Evolutionary conservation across 1,140 invertebrate genomes (phyloP), one percentile per base, ranked within the genome.

Genomic region (Drosophila littoralis): DNA sequence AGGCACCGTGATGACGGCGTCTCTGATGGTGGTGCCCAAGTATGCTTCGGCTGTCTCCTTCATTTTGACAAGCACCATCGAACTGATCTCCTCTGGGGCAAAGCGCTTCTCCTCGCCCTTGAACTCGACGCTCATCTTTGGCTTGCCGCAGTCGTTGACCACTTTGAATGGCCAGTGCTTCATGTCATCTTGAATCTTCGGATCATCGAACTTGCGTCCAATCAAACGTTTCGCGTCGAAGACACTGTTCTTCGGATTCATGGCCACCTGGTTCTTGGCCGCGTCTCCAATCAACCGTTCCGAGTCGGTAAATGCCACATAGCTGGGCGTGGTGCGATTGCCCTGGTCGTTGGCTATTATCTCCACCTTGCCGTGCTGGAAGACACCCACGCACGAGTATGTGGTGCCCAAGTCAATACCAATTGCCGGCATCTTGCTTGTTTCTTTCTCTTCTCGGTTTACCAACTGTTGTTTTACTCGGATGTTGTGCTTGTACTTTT

Each of bases 271-370:
- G 79, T 96, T 96, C 91, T 96, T 96, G 71, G 96, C 96, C 32
- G 95, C 94, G 92, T 98, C 97, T 17, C 97, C 97, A 68, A 98
- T 96, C 7, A 98, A 93, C 32, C 98, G 93, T 91, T 98, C 97
- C 0, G 96, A 95, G 54, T 98, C 97, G 1, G 95, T 97, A 93
- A 98, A 98, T 4, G 97, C 97, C 12, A 98, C 97, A 92, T 97
- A 98, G 58, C 96, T 96, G 4, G 97, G 97, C 13, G 97, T 98
- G 10, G 97, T 98, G 61, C 97, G 94, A 92, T 98, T 98, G 42
- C 97, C 97, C 92, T 98, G 97, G 79, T 98, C 97, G 81, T 98
- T 98, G 45, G 97, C 96, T 57, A 98, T 98, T 77, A 98, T 98
- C 91, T 98, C 97, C 7, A 98, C 97, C 90, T 97, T 96, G 36